Base-by-base conservation (phyloP, 2,888 invertebrate genomes). In the Smittia sp. region DNA sequence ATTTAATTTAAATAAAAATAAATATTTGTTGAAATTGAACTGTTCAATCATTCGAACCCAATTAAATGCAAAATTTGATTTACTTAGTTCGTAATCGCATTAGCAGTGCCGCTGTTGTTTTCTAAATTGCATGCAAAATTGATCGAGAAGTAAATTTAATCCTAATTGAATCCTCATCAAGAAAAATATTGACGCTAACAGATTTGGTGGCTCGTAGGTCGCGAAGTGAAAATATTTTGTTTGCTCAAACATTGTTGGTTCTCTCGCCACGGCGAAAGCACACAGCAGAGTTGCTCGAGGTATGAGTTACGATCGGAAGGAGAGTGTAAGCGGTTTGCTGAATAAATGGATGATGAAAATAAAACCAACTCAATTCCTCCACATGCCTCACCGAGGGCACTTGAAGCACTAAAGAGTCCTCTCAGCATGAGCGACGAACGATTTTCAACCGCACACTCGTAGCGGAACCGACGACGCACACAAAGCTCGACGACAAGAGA, bases 141-240 rank as follows among this genome's bases (percentile, higher is more conserved):
- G 39, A 66, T 39, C 39, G 66, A 25, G 20, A 46, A 46, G 66
- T 66, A 39, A 38, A 65, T 32, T 41, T 67, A 67, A 67, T 67
- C 67, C 67, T 67, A 66, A 67, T 67, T 67, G 67, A 67, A 67
- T 46, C 24, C 67, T 67, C 67, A 67, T 67, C 67, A 67, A 46
- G 46, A 13, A 41, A 67, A 67, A 67, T 67, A 67, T 67, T 46
- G 67, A 46, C 41, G 46, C 39, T 9, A 67, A 46, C 67, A 67
- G 67, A 67, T 24, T 67, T 67, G 13, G 63, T 15, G 25, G 27
- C 6, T 24, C 20, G 11, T 9, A 27, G 27, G 63, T 25, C 63
- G 63, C 63, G 25, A 65, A 27, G 63, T 32, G n/a, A 15, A 27
- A 65, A 58, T 18, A 58, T 58, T 58, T n/a, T 58, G 58, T 58